A percentile compares a stretch with the other conserved stretches of the same genome.
These are phyloP conservation scores for Catocala fraxini DNA, from an alignment of 2,888 invertebrate species.

Conservation along the genomic window DNA sequence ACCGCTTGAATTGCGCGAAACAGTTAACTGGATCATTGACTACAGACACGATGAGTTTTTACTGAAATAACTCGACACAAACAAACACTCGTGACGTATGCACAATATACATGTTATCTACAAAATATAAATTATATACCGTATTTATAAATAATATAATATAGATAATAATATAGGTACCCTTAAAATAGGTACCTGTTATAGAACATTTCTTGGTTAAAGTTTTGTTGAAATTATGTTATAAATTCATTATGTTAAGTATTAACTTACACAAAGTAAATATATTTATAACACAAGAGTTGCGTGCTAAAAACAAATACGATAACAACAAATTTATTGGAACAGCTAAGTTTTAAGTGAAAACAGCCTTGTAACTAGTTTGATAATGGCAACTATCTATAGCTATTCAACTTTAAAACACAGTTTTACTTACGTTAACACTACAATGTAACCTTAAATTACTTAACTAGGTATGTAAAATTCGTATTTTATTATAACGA, in stretches of 20 bases:
- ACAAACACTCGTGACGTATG: not conserved
- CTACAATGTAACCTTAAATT: constrained; percentile 9
- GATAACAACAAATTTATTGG: constrained; percentile 28
- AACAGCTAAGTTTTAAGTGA: constrained; percentile 27
- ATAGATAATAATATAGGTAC: no score
- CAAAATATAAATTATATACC: no score
- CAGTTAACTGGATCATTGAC: constrained; percentile 30
- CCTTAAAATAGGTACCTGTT: no score
- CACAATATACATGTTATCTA: not conserved
- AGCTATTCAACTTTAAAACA: constrained; percentile 2
- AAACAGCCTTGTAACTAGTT: constrained; percentile 23
- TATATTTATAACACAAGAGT: not conserved
- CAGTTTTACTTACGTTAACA: constrained; percentile 10
- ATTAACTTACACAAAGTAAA: not conserved
- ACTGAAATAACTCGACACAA: constrained; percentile 4
- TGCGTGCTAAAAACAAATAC: constrained; percentile 37
- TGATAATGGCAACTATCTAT: constrained; percentile 1
- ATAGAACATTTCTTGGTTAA: no score
- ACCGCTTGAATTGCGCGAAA: constrained; percentile 34
- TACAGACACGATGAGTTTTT: constrained; percentile 2
- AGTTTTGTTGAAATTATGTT: no score
- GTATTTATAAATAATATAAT: no score
- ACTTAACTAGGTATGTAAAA: constrained; percentile 10
- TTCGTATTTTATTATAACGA: constrained; percentile 35
- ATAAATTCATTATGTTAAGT: no score